Conservation (phyloP, 2,888 invertebrate species). For the Capitulum mitella region DNA sequence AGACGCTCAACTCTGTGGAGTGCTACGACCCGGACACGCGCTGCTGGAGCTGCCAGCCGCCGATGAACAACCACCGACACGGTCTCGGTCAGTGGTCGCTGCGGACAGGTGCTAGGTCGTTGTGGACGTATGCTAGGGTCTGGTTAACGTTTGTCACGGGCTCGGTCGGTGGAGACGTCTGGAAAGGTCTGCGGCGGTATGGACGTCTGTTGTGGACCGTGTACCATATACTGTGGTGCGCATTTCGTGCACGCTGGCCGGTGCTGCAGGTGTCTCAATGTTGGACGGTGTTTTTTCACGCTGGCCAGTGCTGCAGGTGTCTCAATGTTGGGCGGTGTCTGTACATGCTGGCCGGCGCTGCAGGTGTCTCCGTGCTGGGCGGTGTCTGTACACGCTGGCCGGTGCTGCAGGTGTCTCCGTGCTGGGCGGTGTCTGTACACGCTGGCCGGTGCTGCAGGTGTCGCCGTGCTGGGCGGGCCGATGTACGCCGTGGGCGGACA, state of each 20-base stretch:
- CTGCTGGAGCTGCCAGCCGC: constrained; percentile 69
- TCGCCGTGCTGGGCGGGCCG: constrained; percentile 65
- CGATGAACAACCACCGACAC: constrained; percentile 80
- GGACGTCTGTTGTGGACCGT: no score
- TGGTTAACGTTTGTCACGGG: no score
- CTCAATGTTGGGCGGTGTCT: not conserved
- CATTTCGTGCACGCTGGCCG: no score
- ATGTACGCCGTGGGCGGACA: constrained; percentile 93
- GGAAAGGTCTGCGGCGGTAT: no score
- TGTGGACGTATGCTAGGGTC: no score
- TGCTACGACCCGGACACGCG: constrained; percentile 74
- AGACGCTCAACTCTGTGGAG: constrained; percentile 88
- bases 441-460: constrained; percentile 39
- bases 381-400: not conserved
- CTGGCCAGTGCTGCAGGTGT: not conserved
- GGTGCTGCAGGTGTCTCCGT: not conserved
- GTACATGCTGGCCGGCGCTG: constrained; percentile 49
- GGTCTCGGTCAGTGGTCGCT: constrained; percentile 45
- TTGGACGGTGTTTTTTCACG: no score
- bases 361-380: not conserved
- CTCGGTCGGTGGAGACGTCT: no score
- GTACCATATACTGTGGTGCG: no score
- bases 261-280: no score
- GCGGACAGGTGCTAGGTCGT: no score
- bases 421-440: not conserved